These are phyloP conservation scores for Heliothis peltigera DNA, from an alignment of 2,888 invertebrate species.

Conservation along the genomic window DNA sequence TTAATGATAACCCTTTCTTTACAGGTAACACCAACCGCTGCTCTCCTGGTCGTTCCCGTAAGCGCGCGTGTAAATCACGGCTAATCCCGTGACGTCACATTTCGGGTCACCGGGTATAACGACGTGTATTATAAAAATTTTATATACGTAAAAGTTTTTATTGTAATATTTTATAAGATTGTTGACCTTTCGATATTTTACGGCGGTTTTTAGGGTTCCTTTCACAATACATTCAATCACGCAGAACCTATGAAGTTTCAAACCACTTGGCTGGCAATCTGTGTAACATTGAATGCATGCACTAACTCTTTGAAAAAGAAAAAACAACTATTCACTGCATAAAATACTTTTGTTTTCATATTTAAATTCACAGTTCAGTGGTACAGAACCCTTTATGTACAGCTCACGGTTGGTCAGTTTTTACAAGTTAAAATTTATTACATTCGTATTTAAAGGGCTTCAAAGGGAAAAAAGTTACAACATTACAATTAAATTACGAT, in stretches of 20 bases:
- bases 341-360: no score
- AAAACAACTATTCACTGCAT: no score
- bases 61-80: conserved; percentile 73
- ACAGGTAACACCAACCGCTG: conserved; percentile 61
- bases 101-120: conserved; percentile 63
- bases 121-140: conserved; percentile 51
- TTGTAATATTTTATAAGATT: conserved; percentile 60
- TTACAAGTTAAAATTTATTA: conserved; percentile 50
- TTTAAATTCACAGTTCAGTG: not conserved
- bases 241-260: no score
- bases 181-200: conserved; percentile 63
- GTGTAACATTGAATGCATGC: no score
- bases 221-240: no score
- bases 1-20: conserved; percentile 57
- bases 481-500: conserved; percentile 24
- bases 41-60: conserved; percentile 46
- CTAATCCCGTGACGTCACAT: conserved; percentile 69
- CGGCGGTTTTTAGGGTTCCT: conserved; percentile 2
- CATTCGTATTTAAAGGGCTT: conserved; percentile 35
- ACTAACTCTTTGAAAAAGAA: no score
- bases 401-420: conserved; percentile 12
- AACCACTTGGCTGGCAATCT: no score
- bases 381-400: not conserved
- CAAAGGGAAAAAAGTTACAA: conserved; percentile 17
- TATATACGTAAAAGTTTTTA: conserved; percentile 57